Evolutionary conservation across 37 sponge, comb jelly and placozoan genomes (phyloP), one percentile per base, ranked within the genome.

Genomic region (Mnemiopsis leidyi): DNA sequence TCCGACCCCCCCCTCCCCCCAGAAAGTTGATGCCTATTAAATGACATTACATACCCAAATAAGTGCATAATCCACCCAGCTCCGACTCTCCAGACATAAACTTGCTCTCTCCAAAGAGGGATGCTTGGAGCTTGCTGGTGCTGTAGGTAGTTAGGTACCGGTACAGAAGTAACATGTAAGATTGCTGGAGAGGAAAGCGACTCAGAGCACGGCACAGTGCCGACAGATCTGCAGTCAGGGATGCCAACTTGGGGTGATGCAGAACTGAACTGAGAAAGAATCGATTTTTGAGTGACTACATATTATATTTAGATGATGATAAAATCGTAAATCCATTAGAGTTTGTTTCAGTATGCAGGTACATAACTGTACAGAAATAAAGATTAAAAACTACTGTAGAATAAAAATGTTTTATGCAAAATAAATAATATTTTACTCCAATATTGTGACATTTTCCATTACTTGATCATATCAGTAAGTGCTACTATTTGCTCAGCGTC

Each of bases 81-180:
- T 77, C 79, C 36, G 79, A 0, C 20, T 32, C 79, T 32, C 33
- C 36, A 77, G 79, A 26, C 20, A 31, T 26, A 20, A 32, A 13
- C 36, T 77, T 26, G 36, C 36, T 32, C 30, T 33, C 26, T 29
- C 90, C 90, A 33, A 85, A 85, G n/a, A 85, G 48, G 16, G 90
- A 85, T 2, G 61, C 61, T 61, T 85, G 61, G 0, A 85, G 40
- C 26, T 85, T 85, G 90, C 38, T 38, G 90, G 48, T 38, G 29
- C 90, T 40, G 61, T 85, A 85, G 3, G 90, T 40, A 29, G 61
- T 85, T 25, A 85, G 90, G 61, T 85, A 85, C 0, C 90, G 40
- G 24, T 38, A n/a, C 24, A 85, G 90, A 7, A 85, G 48, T 18
- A 38, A n/a, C 40, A 38, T 40, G 61, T 29, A 26, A 2, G 90